Base-by-base conservation (phyloP, 2,113 vertebrate genomes). In the Neogobius melanostomus region DNA sequence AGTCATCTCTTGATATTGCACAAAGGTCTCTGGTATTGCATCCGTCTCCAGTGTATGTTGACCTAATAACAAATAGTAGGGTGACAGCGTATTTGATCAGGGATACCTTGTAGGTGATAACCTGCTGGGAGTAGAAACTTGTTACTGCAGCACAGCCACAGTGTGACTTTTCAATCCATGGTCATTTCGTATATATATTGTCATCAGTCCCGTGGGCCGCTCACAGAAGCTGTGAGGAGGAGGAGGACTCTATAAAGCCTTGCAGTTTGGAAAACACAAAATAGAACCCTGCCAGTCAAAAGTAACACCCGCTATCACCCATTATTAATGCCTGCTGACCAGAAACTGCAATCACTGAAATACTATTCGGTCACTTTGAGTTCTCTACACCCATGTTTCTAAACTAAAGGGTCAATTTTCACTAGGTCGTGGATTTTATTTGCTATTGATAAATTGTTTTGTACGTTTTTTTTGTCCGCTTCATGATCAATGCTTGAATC, bases 111-210 rank as follows among this genome's bases (percentile, higher is more conserved):
- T 36, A 49, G 45, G 71, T 14, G 66, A 85, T 64, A 73, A 65
- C 76, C 60, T 49, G 69, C 69, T 46, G 67, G 17, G 71, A 54
- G 66, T 42, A 28, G 47, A 64, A 66, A 47, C 21, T 7, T 71
- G 54, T 75, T 68, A 49, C 15, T 71, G 72, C 28, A 74, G 6
- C 56, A 44, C 69, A 71, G 71, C 50, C 46, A 66, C 56, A 51
- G 64, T 78, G 67, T 0, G 0, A 82, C 16, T 74, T 16, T 68
- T 75, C 50, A 68, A 66, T 78, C 17, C 63, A 14, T 36, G 70
- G 60, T 54, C 72, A 69, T 57, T 8, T 44, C 6, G 0, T 15
- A 1, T 60, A 62, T 46, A 62, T 69, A 8, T 62, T 45, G 56
- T 57, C 51, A 49, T 56, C 16, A 10, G 49, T 74, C 69, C 78